A percentile compares a stretch with the other conserved stretches of the same genome.
These are phyloP conservation scores for Nematopogon swammerdamellus DNA, from an alignment of 2,888 invertebrate species.

Conservation along the genomic window DNA sequence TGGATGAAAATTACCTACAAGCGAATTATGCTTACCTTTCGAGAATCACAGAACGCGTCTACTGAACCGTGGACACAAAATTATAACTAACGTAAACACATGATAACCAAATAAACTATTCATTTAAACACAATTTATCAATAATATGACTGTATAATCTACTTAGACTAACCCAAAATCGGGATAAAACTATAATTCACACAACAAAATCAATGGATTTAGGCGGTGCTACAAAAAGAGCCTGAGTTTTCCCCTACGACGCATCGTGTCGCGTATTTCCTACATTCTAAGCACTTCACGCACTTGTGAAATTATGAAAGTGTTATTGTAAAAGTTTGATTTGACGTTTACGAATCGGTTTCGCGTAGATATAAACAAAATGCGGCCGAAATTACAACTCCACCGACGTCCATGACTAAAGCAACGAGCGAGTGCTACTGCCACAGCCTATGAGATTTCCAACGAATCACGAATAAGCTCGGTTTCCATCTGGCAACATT, in stretches of 20 bases:
- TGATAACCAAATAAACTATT: neutral
- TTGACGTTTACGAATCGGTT: constrained; percentile 29
- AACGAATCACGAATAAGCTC: neutral
- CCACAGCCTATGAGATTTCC: constrained; percentile 12
- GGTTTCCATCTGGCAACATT: neutral
- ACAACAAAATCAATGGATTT: constrained; percentile 3
- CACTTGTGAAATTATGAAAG: constrained; percentile 35
- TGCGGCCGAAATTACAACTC: constrained; percentile 34
- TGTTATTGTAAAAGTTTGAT: constrained; percentile 42
- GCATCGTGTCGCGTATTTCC: neutral
- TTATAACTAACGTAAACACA: neutral
- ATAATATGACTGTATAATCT: neutral
- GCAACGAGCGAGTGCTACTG: constrained; percentile 48
- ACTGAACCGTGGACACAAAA: neutral
- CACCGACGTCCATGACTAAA: constrained; percentile 48
- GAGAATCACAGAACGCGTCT: no score
- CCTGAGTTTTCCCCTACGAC: neutral
- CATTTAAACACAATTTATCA: neutral
- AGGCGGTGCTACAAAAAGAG: neutral
- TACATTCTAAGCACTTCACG: constrained; percentile 16
- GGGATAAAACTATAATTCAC: neutral
- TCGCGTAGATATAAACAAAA: constrained; percentile 53
- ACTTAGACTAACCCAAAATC: neutral
- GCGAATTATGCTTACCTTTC: neutral
- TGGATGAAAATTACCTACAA: no score